These are phyloP conservation scores for Nebria ingens DNA, from an alignment of 1,140 invertebrate species.

Conservation along the genomic window DNA sequence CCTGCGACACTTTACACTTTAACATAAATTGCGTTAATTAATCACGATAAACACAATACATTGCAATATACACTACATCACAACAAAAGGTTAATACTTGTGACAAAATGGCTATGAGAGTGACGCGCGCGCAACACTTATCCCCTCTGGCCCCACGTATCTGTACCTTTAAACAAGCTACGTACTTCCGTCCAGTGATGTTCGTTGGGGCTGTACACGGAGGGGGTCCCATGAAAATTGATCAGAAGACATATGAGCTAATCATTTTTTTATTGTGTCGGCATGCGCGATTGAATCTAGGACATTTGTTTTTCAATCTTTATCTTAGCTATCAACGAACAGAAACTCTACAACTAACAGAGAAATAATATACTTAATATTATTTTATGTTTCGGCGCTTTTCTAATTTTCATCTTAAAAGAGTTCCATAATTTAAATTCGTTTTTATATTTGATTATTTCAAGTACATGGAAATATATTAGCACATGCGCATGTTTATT, in stretches of 20 bases:
- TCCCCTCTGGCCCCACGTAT: too few relatives aligned
- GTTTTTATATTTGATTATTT: neutral
- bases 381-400: too few relatives aligned
- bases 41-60: slow-evolving; percentile 24
- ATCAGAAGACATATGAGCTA: slow-evolving; percentile 13
- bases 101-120: slow-evolving; percentile 31
- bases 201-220: slow-evolving; percentile 8
- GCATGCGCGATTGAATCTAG: slow-evolving; percentile 7
- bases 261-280: slow-evolving; percentile 4
- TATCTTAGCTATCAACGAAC: neutral
- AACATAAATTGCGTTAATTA: slow-evolving; percentile 1
- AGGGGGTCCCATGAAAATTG: slow-evolving; percentile 11
- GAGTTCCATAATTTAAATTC: too few relatives aligned
- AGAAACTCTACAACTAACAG: neutral
- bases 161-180: slow-evolving; percentile 10
- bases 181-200: slow-evolving; percentile 14
- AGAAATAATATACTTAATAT: too few relatives aligned
- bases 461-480: neutral
- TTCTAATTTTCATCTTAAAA: too few relatives aligned
- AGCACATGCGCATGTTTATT: neutral
- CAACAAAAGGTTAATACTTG: slow-evolving; percentile 34
- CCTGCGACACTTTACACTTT: slow-evolving; percentile 5
- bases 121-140: slow-evolving; percentile 24
- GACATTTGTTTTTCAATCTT: neutral
- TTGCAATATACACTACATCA: slow-evolving; percentile 27